These are phyloP conservation scores for Crocidura indochinensis DNA, from an alignment of 2,797 vertebrate genomes.

Conservation along the genomic window DNA sequence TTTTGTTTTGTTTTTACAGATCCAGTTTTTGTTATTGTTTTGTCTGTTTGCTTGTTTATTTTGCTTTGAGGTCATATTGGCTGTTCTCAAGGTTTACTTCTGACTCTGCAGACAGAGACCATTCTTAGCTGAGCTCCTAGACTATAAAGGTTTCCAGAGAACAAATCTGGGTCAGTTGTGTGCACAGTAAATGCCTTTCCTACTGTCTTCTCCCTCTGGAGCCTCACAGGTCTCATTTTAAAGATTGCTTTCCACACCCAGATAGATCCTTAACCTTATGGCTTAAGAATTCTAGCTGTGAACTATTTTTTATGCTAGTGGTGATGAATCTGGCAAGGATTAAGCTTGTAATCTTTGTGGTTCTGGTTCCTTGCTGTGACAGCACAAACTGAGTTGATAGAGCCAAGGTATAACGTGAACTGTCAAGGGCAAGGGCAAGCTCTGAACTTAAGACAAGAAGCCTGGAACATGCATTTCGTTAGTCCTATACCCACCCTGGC, in stretches of 20 bases:
- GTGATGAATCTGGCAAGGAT: constrained; percentile 38
- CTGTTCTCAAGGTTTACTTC: too few relatives aligned
- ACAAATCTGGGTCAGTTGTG: too few relatives aligned
- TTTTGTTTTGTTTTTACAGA: too few relatives aligned
- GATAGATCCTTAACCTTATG: constrained; percentile 38
- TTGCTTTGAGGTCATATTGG: too few relatives aligned
- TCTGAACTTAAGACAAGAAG: neutral
- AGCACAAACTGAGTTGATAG: neutral
- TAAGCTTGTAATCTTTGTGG: neutral
- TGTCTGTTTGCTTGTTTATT: too few relatives aligned
- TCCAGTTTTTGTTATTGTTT: too few relatives aligned
- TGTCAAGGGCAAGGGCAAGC: neutral
- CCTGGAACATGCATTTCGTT: neutral
- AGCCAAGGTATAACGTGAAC: neutral
- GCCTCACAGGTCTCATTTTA: constrained; percentile 51
- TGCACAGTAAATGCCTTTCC: too few relatives aligned
- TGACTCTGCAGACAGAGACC: too few relatives aligned
- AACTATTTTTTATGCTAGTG: constrained; percentile 57
- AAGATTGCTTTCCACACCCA: constrained; percentile 40
- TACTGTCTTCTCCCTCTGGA: too few relatives aligned
- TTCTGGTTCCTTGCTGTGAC: neutral
- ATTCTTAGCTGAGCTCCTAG: too few relatives aligned
- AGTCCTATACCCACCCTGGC: neutral
- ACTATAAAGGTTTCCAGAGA: too few relatives aligned
- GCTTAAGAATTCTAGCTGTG: neutral